These are phyloP conservation scores for Psammodynastes pulverulentus DNA, from an alignment of 2,113 vertebrate genomes.

Conservation along the genomic window DNA sequence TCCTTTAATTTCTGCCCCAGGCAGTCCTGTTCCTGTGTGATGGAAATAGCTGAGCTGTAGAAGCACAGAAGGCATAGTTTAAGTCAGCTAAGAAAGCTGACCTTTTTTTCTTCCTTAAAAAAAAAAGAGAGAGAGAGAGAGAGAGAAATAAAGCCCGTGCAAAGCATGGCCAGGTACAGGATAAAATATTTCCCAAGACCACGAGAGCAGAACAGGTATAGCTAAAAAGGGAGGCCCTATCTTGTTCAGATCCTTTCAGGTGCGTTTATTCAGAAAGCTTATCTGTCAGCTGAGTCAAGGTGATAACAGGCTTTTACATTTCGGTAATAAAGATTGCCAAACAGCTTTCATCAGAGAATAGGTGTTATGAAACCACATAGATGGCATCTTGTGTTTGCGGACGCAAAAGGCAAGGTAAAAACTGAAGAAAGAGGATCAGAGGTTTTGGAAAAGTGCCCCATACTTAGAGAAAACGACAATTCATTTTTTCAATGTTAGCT, in stretches of 20 bases:
- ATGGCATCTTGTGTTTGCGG: not conserved
- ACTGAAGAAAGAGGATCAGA: not conserved
- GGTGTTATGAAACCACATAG: not conserved
- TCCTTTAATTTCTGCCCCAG: not conserved
- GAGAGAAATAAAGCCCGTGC: not conserved
- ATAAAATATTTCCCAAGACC: not conserved
- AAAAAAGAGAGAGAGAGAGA: not conserved
- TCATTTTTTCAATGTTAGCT: not conserved
- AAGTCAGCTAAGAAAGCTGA: not conserved
- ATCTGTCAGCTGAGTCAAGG: not conserved
- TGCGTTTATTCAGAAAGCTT: slow-evolving; percentile 9
- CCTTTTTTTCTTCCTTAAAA: not conserved
- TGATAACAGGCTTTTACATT: slow-evolving; percentile 33
- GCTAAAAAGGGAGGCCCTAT: not conserved
- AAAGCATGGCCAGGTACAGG: not conserved
- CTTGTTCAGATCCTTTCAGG: slow-evolving; percentile 28
- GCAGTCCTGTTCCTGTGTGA: not conserved
- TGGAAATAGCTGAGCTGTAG: not conserved
- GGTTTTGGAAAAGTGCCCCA: not conserved
- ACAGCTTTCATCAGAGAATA: not conserved
- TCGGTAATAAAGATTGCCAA: not conserved
- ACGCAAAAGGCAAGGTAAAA: not conserved
- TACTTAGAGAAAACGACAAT: not conserved
- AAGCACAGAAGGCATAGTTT: accelerated
- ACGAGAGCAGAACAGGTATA: not conserved